phyloP scores from a whole-genome alignment of 2,113 vertebrate species.

The Syngnathus scovelli region DNA sequence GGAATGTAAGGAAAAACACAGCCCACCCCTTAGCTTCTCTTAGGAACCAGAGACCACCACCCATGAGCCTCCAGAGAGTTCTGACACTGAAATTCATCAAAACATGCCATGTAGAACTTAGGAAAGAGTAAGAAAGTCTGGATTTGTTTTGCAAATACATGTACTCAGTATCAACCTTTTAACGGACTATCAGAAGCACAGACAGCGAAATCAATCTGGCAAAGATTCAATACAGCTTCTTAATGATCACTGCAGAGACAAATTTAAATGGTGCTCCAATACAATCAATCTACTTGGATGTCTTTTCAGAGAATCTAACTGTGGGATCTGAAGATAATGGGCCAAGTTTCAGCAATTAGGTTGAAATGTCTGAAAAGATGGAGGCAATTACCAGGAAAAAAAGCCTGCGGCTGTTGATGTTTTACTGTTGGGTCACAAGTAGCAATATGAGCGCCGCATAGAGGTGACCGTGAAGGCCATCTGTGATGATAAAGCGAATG shows the following conservation, averaged over 20 bases:
- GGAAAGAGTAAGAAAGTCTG: not conserved
- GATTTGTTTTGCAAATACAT: not conserved
- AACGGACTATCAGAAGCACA: not conserved
- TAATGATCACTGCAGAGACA: slow-evolving; percentile 13
- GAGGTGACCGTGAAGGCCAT: not conserved
- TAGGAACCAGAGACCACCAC: slow-evolving; percentile 20
- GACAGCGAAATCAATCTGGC: not conserved
- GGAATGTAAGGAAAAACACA: slow-evolving; percentile 62
- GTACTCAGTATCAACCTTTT: slow-evolving; percentile 5
- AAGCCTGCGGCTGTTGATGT: not conserved
- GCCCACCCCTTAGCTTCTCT: slow-evolving; percentile 18
- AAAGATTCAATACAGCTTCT: not conserved
- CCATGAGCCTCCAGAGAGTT: slow-evolving; percentile 16
- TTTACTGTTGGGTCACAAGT: slow-evolving; percentile 12
- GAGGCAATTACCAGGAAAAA: slow-evolving; percentile 36
- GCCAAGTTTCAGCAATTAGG: slow-evolving; percentile 19
- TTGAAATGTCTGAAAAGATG: slow-evolving; percentile 12
- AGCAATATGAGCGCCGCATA: not conserved
- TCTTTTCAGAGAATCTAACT: slow-evolving; percentile 32
- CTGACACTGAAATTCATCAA: slow-evolving; percentile 23
- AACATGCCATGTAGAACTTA: not conserved
- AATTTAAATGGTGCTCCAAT: slow-evolving; percentile 19
- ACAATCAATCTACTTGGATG: slow-evolving; percentile 21
- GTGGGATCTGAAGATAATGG: slow-evolving; percentile 40
- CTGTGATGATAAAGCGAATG: not conserved